Conservation (phyloP, 64 coral and sea anemone species). For the Trachythela sp. region DNA sequence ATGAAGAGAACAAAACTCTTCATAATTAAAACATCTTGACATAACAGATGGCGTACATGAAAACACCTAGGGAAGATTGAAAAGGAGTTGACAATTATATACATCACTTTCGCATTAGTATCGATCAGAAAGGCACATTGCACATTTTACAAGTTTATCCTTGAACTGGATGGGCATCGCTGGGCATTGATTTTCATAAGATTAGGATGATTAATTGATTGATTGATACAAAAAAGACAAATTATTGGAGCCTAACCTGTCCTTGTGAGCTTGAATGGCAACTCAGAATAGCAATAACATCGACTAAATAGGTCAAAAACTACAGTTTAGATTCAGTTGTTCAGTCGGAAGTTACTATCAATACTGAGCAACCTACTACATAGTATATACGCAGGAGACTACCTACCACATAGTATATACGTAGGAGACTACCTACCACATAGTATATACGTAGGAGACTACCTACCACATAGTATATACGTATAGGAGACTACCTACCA, state of each 20-base stretch:
- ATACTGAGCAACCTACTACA: too few relatives aligned
- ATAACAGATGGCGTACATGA: constrained; percentile 75
- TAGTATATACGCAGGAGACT: too few relatives aligned
- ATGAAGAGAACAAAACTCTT: constrained; percentile 91
- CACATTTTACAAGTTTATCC: too few relatives aligned
- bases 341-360: background rate
- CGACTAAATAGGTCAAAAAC: constrained; percentile 47
- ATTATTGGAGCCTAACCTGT: background rate
- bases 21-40: constrained; percentile 59
- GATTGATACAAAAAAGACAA: too few relatives aligned
- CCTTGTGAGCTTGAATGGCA: constrained; percentile 90
- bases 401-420: too few relatives aligned
- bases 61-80: constrained; percentile 48
- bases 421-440: background rate
- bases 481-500: background rate
- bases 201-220: too few relatives aligned
- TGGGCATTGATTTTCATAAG: too few relatives aligned
- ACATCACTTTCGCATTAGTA: too few relatives aligned
- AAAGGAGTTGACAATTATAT: too few relatives aligned
- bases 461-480: background rate
- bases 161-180: too few relatives aligned
- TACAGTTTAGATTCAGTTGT: background rate
- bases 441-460: background rate
- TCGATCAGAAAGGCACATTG: too few relatives aligned
- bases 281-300: constrained; percentile 69